Evolutionary conservation across 2,113 vertebrate genomes (phyloP), one percentile per base, ranked within the genome.

Genomic region (Perca flavescens): DNA sequence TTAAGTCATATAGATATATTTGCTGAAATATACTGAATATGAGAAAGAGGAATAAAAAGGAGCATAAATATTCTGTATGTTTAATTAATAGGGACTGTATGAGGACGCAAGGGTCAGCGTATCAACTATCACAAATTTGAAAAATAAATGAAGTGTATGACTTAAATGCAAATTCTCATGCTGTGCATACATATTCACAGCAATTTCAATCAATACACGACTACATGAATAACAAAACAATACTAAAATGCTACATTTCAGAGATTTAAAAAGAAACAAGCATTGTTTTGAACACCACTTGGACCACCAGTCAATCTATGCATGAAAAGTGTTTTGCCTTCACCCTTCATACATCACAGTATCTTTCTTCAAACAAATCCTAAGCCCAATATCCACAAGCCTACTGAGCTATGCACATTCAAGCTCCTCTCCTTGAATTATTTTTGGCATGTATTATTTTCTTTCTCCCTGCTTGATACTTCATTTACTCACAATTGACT

Each of bases 331-430:
- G 17, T 62, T 79, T 77, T 87, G 69, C 80, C 36, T 77, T 84
- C 80, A 82, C 67, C 70, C 80, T 71, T 67, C 73, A 76, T 78
- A 77, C 73, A 85, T 86, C 79, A 76, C 69, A 80, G 74, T 43
- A 74, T 79, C 63, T 68, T 56, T 71, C 74, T 75, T 87, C 80
- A 89, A 87, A 87, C 84, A 83, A 74, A 66, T 56, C 57, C 58
- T 68, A 73, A 83, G 69, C 57, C 56, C 62, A 74, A 64, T 28
- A 87, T 76, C 61, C 57, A 88, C 65, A 75, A 60, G 64, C 78
- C 77, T 63, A 83, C 81, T 73, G 77, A 81, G 82, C 60, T 64
- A 79, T 74, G 60, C 43, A 77, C 77, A 71, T 85, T 53, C 68
- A 40, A 80, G 56, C 31, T 77, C 46, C 63, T 86, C 74, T 62